Evolutionary conservation across 2,113 vertebrate species (phyloP), one percentile per base, ranked within the genome.

Genomic region (Spizaetus ornatus): DNA sequence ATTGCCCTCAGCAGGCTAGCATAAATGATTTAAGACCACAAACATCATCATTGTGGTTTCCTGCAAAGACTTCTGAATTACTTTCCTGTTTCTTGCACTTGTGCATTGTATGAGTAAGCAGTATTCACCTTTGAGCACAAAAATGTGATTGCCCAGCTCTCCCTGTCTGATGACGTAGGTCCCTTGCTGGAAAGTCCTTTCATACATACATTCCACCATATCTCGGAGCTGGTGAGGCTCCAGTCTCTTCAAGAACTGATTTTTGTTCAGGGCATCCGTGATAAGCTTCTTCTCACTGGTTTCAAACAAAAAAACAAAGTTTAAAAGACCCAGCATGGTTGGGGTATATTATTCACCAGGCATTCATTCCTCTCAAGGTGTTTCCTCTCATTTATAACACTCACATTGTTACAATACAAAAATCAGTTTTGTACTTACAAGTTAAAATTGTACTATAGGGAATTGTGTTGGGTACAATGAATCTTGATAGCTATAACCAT

Each of bases 181-280:
- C 16, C 98, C 99, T 88, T 99, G 98, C 95, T 98, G 98, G 94
- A 99, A 99, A 16, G 97, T 99, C 90, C 99, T 98, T 89, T 99
- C 99, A 5, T 99, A 99, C 99, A 99, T 99, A 50, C 99, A 99
- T 96, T 99, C 99, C 92, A 99, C 99, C 98, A 99, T 99, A 97
- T 99, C 99, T 95, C 96, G 98, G 94, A 99, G 97, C 98, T 99
- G 99, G 94, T 99, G 99, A 84, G 98, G 98, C 94, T 99, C 99
- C 96, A 99, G 94, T 70, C 99, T 97, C 97, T 98, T 99, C 97
- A 99, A 97, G 97, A 99, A 99, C 81, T 99, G 99, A 96, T 99
- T 99, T 98, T 98, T 99, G 93, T 98, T 99, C 88, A 99, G 97
- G 47, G 99, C 99, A 20, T 99, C 99, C 2, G 93, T 98, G 91